Evolutionary conservation across 2,888 invertebrate species (phyloP), one percentile per base, ranked within the genome.

Genomic region (Noctua fimbriata): DNA sequence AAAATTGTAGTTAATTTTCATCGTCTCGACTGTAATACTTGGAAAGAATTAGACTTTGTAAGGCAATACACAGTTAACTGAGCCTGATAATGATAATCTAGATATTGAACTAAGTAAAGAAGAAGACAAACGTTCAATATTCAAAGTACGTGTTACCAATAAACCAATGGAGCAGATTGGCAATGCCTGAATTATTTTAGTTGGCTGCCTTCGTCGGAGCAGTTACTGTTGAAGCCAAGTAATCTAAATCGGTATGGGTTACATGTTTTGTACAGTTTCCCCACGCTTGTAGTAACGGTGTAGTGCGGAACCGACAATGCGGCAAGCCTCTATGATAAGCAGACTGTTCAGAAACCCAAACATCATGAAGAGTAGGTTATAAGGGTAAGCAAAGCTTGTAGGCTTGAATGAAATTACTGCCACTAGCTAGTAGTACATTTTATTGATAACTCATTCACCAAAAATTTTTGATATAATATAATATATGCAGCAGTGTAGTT

Each of bases 1-100:
- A 14, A 78, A 83, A 83, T 83, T 65, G 65, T 81, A 78, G 72
- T 82, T 85, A 70, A 81, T 81, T 74, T 85, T 82, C 82, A 73
- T 81, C 81, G 63, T 82, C 85, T 58, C n/a, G 32, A 70, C 73
- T 65, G 63, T 70, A 44, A 70, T 74, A 70, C 74, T 85, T 66
- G 58, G 28, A 83, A 82, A 75, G 66, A 79, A 75, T 75, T 67
- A 66, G 44, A 83, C 52, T 82, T 60, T 81, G 69, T 81, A 52
- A 69, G 28, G 55, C 41, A 65, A 72, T 81, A 69, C 60, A 32
- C 55, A 83, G 47, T 81, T 83, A 66, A 24, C 79, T 78, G n/a
- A 83, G 65, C 32, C 28, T 65, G 55, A 78, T 69, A 83, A 55
- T 41, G 49, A 65, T 47, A 83, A 63, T 69, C 16, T 69, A 32